phyloP scores from a whole-genome alignment of 2,113 vertebrate species.

The Cebus imitator region DNA sequence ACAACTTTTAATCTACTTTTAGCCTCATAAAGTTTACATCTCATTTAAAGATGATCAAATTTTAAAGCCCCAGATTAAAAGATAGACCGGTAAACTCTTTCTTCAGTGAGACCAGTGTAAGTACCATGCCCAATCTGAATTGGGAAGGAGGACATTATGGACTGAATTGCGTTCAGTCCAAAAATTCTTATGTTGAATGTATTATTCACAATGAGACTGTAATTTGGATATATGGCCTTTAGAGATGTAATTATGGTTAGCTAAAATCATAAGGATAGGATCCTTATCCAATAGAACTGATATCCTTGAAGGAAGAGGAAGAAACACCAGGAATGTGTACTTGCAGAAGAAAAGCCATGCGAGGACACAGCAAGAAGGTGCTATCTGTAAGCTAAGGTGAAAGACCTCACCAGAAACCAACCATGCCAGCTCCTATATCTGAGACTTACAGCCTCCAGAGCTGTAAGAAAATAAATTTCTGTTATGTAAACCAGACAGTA shows the following conservation, averaged over 20 bases:
- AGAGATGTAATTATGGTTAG: not conserved
- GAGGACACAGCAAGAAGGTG: rapidly evolving
- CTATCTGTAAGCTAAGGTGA: not conserved
- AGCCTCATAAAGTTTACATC: too few species aligned
- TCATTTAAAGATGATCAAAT: not conserved
- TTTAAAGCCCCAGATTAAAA: not conserved
- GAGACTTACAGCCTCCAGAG: not conserved
- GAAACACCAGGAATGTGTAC: not conserved
- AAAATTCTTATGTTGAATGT: not conserved
- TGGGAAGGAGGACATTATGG: not conserved
- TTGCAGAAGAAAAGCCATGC: rapidly evolving
- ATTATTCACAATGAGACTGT: not conserved
- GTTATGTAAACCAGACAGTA: not conserved
- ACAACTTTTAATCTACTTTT: not conserved
- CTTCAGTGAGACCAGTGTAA: not conserved
- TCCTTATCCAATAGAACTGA: not conserved
- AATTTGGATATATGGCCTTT: not conserved
- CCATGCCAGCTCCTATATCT: not conserved
- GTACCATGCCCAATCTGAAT: not conserved
- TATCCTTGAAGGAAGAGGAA: not conserved
- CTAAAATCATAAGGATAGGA: not conserved
- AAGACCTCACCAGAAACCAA: not conserved
- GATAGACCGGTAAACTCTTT: not conserved
- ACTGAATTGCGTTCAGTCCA: not conserved
- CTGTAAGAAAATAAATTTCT: not conserved